Evolutionary conservation across 1,140 invertebrate species (phyloP).

Genomic region (Scaptodrosophila lebanonensis): DNA sequence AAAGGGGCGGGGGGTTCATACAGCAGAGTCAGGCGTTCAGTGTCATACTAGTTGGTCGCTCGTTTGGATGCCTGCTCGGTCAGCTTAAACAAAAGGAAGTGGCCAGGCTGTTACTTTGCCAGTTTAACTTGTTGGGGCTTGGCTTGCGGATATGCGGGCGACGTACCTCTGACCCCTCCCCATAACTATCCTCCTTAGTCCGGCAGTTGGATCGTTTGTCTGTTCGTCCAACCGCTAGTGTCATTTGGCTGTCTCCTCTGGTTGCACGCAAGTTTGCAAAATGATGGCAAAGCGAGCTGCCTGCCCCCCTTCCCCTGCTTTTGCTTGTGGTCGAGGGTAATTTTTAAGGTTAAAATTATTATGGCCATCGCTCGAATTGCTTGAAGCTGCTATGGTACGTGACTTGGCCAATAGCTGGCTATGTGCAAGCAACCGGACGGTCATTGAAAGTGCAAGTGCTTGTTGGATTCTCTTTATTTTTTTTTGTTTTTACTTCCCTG

Average conservation of each 20-base stretch:
- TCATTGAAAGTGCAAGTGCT: conserved; percentile 70
- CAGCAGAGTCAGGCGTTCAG: no score
- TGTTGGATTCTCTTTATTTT: no score
- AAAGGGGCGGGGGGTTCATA: no score
- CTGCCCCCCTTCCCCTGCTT: conserved; percentile 38
- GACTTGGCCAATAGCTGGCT: conserved; percentile 11
- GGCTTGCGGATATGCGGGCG: conserved; percentile 55
- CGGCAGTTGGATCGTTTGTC: not conserved
- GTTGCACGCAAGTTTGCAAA: conserved; percentile 73
- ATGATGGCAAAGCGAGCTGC: conserved; percentile 59
- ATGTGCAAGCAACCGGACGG: conserved; percentile 51
- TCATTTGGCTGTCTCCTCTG: conserved; percentile 56
- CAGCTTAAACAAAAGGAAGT: conserved; percentile 72
- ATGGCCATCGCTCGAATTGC: conserved; percentile 15
- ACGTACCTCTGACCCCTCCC: conserved; percentile 1
- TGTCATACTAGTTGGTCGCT: no score
- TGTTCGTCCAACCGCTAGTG: conserved; percentile 27
- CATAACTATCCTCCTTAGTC: no score
- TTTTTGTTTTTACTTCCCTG: no score
- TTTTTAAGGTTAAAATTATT: conserved; percentile 71
- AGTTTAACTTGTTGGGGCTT: conserved; percentile 53
- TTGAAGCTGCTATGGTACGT: not conserved
- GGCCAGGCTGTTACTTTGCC: conserved; percentile 70
- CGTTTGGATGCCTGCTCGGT: no score
- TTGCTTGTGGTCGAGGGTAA: no score